Evolutionary conservation across 2,797 vertebrate genomes (phyloP), one percentile per base, ranked within the genome.

Genomic region (Podarcis lilfordi): DNA sequence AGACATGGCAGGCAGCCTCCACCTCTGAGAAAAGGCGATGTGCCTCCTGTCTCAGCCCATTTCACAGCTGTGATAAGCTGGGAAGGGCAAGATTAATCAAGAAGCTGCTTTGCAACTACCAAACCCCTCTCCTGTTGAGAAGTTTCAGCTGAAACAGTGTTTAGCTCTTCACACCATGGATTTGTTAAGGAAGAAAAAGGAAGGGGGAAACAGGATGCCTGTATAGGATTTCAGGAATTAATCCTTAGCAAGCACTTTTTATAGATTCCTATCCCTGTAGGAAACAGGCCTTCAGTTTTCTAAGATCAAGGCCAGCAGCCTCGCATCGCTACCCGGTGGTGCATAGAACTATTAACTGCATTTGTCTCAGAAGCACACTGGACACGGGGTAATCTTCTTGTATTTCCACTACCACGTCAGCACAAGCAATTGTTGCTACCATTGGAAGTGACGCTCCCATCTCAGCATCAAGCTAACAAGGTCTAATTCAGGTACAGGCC

Each of bases 401-500:
- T 68, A 71, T 81, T 77, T 85, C 59, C 84, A 69, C 75, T 71
- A 84, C 45, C 55, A 72, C 17, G 66, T 19, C 64, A 35, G 69
- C 82, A 64, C 45, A 84, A 88, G 68, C 9, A 0, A 43, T 29
- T 61, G 13, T 2, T 1, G 1, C 81, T 19, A 64, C 66, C 59
- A 0, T 35, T 0, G 1, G 76, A 8, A 83, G 81, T 0, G 45
- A 23, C 2, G 75, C 85, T 35, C 21, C 5, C 55, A 59, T 86
- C 45, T 29, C 4, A 1, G 0, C 19, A 40, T 3, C 9, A 2
- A 8, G 0, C 40, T 76, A 8, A 45, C 7, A 13, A 55, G 1
- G 7, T 19, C 15, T 0, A 3, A 0, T 0, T 4, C 0, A n/a
- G 80, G 61, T 0, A 2, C 40, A 74, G 50, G 40, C 76, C 3